Base-by-base conservation (phyloP, 2,888 invertebrate species). In the Rhorus exstirpatorius region DNA sequence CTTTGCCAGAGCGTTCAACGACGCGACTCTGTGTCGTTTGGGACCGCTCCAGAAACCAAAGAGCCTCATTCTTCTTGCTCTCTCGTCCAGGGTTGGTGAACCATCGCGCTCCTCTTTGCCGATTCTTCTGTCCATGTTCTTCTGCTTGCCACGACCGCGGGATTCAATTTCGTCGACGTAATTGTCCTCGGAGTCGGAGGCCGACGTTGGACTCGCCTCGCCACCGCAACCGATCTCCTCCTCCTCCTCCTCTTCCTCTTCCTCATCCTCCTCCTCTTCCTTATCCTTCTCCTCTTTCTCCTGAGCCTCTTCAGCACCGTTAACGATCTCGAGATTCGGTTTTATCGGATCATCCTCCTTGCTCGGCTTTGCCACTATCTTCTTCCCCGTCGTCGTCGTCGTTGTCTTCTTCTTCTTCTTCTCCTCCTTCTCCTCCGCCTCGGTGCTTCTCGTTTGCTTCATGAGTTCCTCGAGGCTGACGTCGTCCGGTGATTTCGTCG, bases 1-100 rank as follows among this genome's bases (percentile, higher is more conserved):
- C 94, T 98, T 98, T 26, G 97, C 97, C 86, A 97, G 93, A 0
- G 98, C 98, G 91, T 98, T 98, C 35, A 98, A 93, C 1, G 98
- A 97, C 44, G 98, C 98, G 93, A 97, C 97, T 85, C 98, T 95
- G 90, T 97, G 97, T 55, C 96, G 94, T 92, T 97, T 97, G 24
- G 97, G 97, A 0, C 96, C 97, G 84, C 94, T 94, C 96, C 96
- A 96, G 93, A 96, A 96, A 0, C 95, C 95, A 80, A 95, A 94
- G 44, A 96, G 93, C 89, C 95, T 95, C 86, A 95, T 94, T 81
- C 95, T 93, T 76, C 93, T 88, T 12, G 92, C 87, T 79, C 92
- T 89, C 78, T 91, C 92, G 1, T 91, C 91, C 17, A 89, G 87
- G n/a, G n/a, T n/a, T 51, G 91, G 89, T 14, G 92, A 90, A 80